Evolutionary conservation across 2,888 invertebrate species (phyloP).

Genomic region (Hanleya hanleyi): DNA sequence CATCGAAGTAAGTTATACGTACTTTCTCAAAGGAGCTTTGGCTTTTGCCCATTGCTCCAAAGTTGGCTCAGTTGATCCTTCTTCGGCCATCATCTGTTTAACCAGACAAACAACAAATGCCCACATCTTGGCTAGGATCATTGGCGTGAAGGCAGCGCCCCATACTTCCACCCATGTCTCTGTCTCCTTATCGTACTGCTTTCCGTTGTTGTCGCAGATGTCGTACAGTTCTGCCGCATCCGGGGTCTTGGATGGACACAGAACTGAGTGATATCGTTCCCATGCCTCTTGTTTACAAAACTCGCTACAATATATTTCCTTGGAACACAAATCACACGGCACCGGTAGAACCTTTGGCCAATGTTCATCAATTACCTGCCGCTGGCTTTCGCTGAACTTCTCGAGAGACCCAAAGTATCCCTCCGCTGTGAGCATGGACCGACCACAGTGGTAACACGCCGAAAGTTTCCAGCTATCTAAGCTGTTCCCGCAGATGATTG

Average conservation of each 20-base stretch:
- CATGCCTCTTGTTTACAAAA: slow-evolving; percentile 82
- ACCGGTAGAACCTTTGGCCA: slow-evolving; percentile 56
- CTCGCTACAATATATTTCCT: slow-evolving; percentile 74
- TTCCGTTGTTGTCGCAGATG: slow-evolving; percentile 8
- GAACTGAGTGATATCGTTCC: slow-evolving; percentile 82
- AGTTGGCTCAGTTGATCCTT: slow-evolving; percentile 41
- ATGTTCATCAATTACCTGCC: slow-evolving; percentile 43
- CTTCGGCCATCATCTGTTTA: slow-evolving; percentile 48
- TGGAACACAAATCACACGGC: slow-evolving; percentile 47
- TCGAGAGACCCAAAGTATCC: slow-evolving; percentile 74
- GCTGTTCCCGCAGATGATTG: slow-evolving; percentile 91
- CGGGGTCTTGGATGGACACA: slow-evolving; percentile 77
- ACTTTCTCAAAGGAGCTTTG: slow-evolving; percentile 63
- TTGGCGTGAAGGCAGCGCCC: slow-evolving; percentile 53
- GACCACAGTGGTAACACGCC: slow-evolving; percentile 92
- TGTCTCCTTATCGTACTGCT: background rate
- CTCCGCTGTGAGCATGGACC: slow-evolving; percentile 89
- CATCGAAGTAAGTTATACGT: no score
- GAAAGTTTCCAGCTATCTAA: slow-evolving; percentile 82
- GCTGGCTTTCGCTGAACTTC: slow-evolving; percentile 33
- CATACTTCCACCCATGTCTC: background rate
- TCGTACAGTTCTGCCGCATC: slow-evolving; percentile 32
- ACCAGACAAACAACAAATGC: slow-evolving; percentile 55
- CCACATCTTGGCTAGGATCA: slow-evolving; percentile 62
- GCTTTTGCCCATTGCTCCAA: slow-evolving; percentile 60